Evolutionary conservation across 92 coral and sea anemone genomes (phyloP), one percentile per base, ranked within the genome.

Genomic region (Porites lobata): DNA sequence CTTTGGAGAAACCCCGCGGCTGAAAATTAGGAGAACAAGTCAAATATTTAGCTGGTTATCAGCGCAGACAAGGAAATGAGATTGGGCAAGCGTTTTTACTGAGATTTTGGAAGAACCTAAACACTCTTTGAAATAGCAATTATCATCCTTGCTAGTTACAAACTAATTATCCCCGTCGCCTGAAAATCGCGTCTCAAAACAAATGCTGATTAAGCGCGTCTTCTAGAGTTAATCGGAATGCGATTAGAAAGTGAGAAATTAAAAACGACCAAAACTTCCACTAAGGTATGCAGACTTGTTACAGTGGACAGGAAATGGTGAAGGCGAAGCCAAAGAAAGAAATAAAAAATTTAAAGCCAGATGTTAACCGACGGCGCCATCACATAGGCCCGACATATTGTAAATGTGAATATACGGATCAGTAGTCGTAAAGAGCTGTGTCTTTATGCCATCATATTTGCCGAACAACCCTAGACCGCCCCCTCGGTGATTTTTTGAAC

Each of bases 391-490:
- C 47, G 47, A 43, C 72, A 72, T 67, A 68, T 83, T 86, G 61
- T 67, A 22, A 19, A 61, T 32, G 51, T 50, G 13, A n/a, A 50
- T 88, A 61, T 66, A 80, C 72, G 84, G 83, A 76, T 76, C 81
- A 72, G 85, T 68, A 71, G 76, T 26, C 68, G 29, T 52, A 62
- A 85, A 87, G 80, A 81, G 62, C 75, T 66, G 86, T 88, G 92
- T 91, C 93, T 88, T 92, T 96, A 98, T 92, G 89, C 85, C 56
- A 71, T 87, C 87, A 89, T 91, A 89, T 90, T 92, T 90, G 86
- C 50, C 58, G 94, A 69, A 87, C 98, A 86, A 82, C 98, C 95
- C 94, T 83, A 74, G 85, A 77, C 95, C 99, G 99, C 98, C 99
- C 99, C 94, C 87, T 90, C 83, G 86, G 93, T 82, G 94, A 90